A percentile compares a stretch with the other conserved stretches of the same genome.
These are phyloP conservation scores for Harpalus rubripes DNA, from an alignment of 2,888 invertebrate genomes.

Conservation along the genomic window DNA sequence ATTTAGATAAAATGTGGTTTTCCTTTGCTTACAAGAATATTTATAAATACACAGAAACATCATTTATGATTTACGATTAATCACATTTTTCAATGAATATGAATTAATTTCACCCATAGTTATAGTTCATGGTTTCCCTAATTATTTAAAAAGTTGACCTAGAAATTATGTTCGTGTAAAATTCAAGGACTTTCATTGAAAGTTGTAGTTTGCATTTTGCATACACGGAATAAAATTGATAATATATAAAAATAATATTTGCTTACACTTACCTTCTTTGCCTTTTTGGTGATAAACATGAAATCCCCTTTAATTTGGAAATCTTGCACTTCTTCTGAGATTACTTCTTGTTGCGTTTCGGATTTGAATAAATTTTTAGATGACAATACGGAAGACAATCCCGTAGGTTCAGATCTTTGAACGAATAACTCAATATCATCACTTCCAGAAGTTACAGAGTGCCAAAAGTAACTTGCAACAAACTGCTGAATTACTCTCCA, in stretches of 20 bases:
- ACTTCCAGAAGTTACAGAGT: constrained; percentile 77
- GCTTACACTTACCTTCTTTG: constrained; percentile 79
- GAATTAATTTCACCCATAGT: not conserved
- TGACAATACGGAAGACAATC: constrained; percentile 79
- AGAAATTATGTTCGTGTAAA: constrained; percentile 35
- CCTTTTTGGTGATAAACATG: constrained; percentile 89
- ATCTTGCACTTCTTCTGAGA: constrained; percentile 84
- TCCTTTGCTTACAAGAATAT: too few species aligned
- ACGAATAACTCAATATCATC: constrained; percentile 81
- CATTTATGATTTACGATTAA: too few species aligned
- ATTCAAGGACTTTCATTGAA: constrained; percentile 49
- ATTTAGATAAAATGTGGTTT: too few species aligned
- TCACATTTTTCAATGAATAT: not conserved
- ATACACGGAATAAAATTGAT: constrained; percentile 8
- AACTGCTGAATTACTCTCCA: constrained; percentile 85
- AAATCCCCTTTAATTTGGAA: constrained; percentile 91
- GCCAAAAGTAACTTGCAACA: constrained; percentile 90
- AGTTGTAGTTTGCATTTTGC: not conserved
- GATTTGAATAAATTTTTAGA: constrained; percentile 72
- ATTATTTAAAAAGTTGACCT: constrained; percentile 57
- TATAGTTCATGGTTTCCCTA: constrained; percentile 36
- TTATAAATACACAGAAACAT: too few species aligned
- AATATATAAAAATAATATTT: not conserved
- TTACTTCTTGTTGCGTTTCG: constrained; percentile 70
- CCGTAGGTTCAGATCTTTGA: constrained; percentile 84